Base-by-base conservation (phyloP, 53 echinoderm and acorn worm species). In the Holothuria leucospilota region DNA sequence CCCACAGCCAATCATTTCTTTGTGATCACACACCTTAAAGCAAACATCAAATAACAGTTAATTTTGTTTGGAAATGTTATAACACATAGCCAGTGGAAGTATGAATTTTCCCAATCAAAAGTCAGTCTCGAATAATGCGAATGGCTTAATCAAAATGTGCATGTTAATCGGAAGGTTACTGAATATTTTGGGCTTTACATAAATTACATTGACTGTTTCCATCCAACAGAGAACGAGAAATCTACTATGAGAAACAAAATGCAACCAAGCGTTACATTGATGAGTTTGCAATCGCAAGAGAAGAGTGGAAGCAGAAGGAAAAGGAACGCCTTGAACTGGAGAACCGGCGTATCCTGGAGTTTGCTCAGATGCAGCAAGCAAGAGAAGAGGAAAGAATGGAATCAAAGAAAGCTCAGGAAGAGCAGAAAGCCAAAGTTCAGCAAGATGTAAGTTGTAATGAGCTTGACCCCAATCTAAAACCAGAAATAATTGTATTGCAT, bases 361-460 rank as follows among this genome's bases (percentile, higher is more conserved):
- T 99, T 94, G 99, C 99, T 26, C 69, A 86, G 23, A 87, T 93
- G 88, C 99, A 99, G 70, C 99, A 95, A 60, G 42, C 58, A 18
- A 84, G 99, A 77, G 99, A 99, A 60, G 99, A 99, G 82, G 94
- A 92, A 20, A 87, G 95, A 41, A 99, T 99, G 99, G 92, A 95
- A 88, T 90, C 28, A 63, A 95, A 95, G 86, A 87, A 83, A 65
- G 87, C 68, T 14, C 88, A 92, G 75, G 99, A 99, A 65, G 99
- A 95, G 82, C 70, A 92, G 8, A 99, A 91, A 91, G 89, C 95
- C 2, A 74, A 69, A 28, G 99, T 99, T 67, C 99, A 95, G 69
- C 28, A 94, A 78, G 90, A 86, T 69, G 99, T 99, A 83, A 96
- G 94, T 80, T 29, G 24, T 0, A 30, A 30, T 27, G n/a, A 42